Base-by-base conservation (phyloP, 2,888 invertebrate genomes). In the Desoria tigrina region DNA sequence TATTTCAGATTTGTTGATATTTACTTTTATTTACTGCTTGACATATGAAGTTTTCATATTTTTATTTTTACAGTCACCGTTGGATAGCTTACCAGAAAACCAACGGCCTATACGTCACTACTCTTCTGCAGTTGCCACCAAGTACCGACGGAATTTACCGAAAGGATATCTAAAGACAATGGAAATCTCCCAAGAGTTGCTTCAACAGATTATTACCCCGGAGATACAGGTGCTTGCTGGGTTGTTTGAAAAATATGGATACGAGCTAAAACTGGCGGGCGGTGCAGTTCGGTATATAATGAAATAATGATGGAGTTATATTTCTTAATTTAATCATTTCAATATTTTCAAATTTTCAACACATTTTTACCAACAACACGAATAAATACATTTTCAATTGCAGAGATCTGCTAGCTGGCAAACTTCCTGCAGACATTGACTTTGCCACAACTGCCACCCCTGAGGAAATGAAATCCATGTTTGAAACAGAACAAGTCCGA, bases 401-500 rank as follows among this genome's bases (percentile, higher is more conserved):
- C 49, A 86, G 92, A 72, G 94, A 94, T 80, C 82, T 94, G 32
- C 79, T 94, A n/a, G 86, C 89, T 85, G 86, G 87, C 3, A 85
- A 85, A 58, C 81, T 82, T 73, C 95, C 96, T 1, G 89, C 89
- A 78, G 99, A 99, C 81, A 82, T 99, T 57, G 99, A 99, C 82
- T 96, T 99, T 83, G 99, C 99, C 0, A 96, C 98, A 6, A 90
- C 90, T 18, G 99, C 99, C 9, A 98, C 97, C 0, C 99, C 99
- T 0, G 84, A 87, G 18, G 85, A 99, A 83, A 97, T 99, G 97
- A 95, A 94, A 79, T 85, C 87, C 42, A 92, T 98, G 88, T 96
- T 98, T 78, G 86, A 82, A 6, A 82, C 83, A 55, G 94, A 95
- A 82, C 83, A 87, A 59, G 84, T 99, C 27, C 84, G 98, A 71